Evolutionary conservation across 2,797 vertebrate genomes (phyloP).

Genomic region (Pantherophis vulpinus): DNA sequence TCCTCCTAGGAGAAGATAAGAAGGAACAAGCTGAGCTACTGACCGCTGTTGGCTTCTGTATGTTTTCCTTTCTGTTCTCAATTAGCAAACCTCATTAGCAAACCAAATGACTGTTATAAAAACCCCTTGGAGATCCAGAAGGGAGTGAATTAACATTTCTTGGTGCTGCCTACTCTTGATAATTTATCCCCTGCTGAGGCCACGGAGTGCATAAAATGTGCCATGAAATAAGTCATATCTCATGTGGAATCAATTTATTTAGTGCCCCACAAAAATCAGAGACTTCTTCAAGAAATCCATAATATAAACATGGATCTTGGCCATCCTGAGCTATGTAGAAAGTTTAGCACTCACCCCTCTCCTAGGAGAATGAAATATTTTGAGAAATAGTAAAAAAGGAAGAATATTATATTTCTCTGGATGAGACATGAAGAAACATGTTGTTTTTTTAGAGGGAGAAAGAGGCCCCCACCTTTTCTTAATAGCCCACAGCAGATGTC

Average conservation of each 20-base stretch:
- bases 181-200: conserved; percentile 7
- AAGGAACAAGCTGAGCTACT: background rate
- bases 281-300: background rate
- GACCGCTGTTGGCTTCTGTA: background rate
- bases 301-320: no score
- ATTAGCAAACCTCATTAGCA: conserved; percentile 20
- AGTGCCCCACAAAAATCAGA: background rate
- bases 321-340: no score
- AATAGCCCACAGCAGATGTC: no score
- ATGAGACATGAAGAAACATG: no score
- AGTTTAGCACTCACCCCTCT: no score
- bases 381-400: no score
- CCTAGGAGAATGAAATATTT: no score
- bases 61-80: conserved; percentile 11
- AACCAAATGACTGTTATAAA: conserved; percentile 13
- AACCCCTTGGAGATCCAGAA: background rate
- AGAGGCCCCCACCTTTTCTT: no score
- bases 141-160: conserved; percentile 14
- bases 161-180: background rate
- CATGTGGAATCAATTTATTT: background rate
- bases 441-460: no score
- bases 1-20: background rate
- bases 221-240: conserved; percentile 5
- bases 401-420: no score
- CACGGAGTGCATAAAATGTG: background rate